Evolutionary conservation across 1,140 invertebrate species (phyloP).

Genomic region (Pseudomyrmex gracilis): DNA sequence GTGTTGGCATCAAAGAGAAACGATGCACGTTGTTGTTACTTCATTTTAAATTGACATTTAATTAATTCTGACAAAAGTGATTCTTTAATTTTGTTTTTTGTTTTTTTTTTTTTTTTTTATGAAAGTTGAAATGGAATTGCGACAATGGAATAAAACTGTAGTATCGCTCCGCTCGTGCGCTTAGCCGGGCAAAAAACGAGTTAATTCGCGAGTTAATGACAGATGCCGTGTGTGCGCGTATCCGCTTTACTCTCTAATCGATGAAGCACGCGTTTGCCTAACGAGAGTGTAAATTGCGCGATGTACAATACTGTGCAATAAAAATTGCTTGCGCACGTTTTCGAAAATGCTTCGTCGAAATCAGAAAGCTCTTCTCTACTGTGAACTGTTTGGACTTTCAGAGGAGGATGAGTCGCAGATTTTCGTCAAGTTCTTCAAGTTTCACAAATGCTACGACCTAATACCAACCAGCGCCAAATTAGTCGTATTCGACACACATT

Average conservation of each 20-base stretch:
- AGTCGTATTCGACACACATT: slow-evolving; percentile 99
- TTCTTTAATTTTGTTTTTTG: too few species aligned
- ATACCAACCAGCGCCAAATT: slow-evolving; percentile 99
- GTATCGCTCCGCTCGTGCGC: too few species aligned
- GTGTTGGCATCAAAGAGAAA: slow-evolving; percentile 24
- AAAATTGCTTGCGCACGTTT: background rate
- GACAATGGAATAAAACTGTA: too few species aligned
- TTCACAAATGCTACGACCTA: slow-evolving; percentile 99
- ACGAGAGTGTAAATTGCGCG: background rate
- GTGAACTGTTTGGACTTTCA: slow-evolving; percentile 88
- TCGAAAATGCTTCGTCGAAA: slow-evolving; percentile 78
- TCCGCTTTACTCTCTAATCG: too few species aligned
- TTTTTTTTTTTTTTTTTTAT: too few species aligned
- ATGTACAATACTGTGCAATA: background rate
- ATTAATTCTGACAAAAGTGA: background rate
- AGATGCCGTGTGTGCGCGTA: background rate
- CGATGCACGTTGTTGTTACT: background rate
- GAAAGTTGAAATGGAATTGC: background rate
- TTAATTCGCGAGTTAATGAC: background rate
- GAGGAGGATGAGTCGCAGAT: slow-evolving; percentile 98
- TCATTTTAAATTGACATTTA: background rate
- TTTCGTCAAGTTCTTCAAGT: slow-evolving; percentile 99
- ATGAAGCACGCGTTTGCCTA: background rate
- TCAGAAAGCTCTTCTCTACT: slow-evolving; percentile 79
- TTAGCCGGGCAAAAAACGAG: background rate